Conservation (phyloP, 1,140 invertebrate species). For the Cryptotermes secundus region DNA sequence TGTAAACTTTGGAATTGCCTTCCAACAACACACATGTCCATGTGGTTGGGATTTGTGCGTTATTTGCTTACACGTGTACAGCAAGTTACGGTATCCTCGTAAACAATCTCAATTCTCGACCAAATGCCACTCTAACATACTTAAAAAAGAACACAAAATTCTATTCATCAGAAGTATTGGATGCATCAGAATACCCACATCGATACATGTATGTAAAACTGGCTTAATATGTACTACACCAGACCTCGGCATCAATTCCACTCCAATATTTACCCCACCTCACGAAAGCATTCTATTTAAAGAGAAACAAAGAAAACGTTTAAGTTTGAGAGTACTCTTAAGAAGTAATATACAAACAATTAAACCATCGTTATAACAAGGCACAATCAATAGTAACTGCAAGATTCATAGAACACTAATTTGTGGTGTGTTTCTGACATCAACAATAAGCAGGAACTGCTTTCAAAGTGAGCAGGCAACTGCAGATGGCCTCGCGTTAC, state of each 20-base stretch:
- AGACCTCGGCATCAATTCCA: constrained; percentile 32
- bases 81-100: not conserved
- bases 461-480: no score
- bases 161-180: not conserved
- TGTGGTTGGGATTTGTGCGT: not conserved
- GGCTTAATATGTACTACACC: constrained; percentile 24
- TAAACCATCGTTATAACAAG: not conserved
- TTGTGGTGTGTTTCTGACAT: no score
- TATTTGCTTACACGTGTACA: not conserved
- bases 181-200: not conserved
- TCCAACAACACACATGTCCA: not conserved
- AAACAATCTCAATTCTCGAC: not conserved
- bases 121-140: not conserved
- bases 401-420: not conserved
- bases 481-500: no score
- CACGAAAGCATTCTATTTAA: constrained; percentile 14
- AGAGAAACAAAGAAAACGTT: not conserved
- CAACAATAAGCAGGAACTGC: no score
- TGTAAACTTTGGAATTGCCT: not conserved
- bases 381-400: not conserved
- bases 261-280: constrained; percentile 7
- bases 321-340: not conserved
- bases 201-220: not conserved
- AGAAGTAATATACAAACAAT: not conserved
- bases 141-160: not conserved